phyloP scores from a whole-genome alignment of 2,113 vertebrate genomes.

The Pteropus alecto region DNA sequence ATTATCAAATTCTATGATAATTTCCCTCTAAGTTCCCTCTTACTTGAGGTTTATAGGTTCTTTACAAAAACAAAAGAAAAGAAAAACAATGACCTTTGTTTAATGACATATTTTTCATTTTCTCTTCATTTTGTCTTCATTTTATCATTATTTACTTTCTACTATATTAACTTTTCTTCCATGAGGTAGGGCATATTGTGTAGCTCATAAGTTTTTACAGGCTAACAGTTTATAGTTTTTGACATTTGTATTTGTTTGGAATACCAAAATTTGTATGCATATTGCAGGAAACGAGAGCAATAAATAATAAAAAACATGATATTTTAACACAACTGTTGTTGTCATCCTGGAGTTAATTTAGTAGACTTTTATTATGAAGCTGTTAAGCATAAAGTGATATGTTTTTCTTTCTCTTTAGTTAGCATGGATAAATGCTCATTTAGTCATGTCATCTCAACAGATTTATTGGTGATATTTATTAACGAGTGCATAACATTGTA shows the following conservation, averaged over 20 bases:
- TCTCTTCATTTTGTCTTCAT: slow-evolving; percentile 23
- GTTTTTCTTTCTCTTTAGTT: not conserved
- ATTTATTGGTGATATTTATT: not conserved
- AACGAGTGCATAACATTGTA: not conserved
- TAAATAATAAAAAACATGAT: not conserved
- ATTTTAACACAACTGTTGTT: not conserved
- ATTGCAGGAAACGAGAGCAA: not conserved
- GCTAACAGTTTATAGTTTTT: not conserved
- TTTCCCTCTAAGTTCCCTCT: not conserved
- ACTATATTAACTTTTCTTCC: not conserved
- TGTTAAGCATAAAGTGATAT: not conserved
- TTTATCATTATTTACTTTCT: not conserved
- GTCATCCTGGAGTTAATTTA: not conserved
- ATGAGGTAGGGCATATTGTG: not conserved
- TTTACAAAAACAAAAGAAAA: not conserved
- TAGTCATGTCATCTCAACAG: not conserved
- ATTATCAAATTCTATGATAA: not conserved
- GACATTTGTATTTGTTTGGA: not conserved
- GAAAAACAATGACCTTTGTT: not conserved
- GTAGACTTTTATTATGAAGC: not conserved
- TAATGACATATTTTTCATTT: not conserved
- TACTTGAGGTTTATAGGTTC: not conserved
- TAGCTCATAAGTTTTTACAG: not conserved
- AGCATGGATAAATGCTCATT: not conserved
- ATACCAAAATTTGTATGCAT: not conserved